These are phyloP conservation scores for Paramisgurnus dabryanus DNA, from an alignment of 2,113 vertebrate genomes.

Conservation along the genomic window DNA sequence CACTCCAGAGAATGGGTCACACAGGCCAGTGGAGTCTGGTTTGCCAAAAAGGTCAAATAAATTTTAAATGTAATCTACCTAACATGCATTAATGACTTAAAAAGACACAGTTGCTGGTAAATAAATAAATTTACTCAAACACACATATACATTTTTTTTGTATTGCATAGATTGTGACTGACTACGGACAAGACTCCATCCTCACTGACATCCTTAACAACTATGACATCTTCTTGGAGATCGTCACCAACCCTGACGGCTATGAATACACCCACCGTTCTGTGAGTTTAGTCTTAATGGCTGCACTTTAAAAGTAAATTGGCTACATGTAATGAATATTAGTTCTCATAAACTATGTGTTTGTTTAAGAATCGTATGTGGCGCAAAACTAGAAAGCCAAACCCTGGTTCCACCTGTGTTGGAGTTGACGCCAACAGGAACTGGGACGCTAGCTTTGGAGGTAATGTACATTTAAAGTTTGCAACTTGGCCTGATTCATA, in stretches of 20 bases:
- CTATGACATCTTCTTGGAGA: slow-evolving; percentile 89
- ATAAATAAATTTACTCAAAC: not conserved
- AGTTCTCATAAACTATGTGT: not conserved
- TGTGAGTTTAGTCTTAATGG: slow-evolving; percentile 64
- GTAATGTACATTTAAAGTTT: slow-evolving; percentile 60
- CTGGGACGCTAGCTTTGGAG: slow-evolving; percentile 86
- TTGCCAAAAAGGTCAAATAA: slow-evolving; percentile 81
- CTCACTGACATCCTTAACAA: slow-evolving; percentile 78
- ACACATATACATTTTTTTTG: not conserved
- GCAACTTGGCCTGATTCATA: not conserved
- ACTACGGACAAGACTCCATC: slow-evolving; percentile 70
- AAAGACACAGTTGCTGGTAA: too few species aligned
- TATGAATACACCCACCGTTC: slow-evolving; percentile 80
- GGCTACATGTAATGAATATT: not conserved
- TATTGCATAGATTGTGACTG: slow-evolving; percentile 72
- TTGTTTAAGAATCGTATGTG: slow-evolving; percentile 84
- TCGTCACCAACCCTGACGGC: slow-evolving; percentile 87
- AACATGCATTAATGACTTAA: not conserved
- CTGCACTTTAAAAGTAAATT: not conserved
- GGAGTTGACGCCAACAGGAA: slow-evolving; percentile 92
- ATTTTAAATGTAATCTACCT: not conserved
- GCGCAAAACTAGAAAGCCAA: slow-evolving; percentile 87
- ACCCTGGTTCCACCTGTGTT: slow-evolving; percentile 67
- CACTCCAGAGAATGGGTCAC: slow-evolving; percentile 93
- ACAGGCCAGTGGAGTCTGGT: slow-evolving; percentile 86